Evolutionary conservation across 2,888 invertebrate genomes (phyloP), one percentile per base, ranked within the genome.

Genomic region (Dryadula phaetusa): DNA sequence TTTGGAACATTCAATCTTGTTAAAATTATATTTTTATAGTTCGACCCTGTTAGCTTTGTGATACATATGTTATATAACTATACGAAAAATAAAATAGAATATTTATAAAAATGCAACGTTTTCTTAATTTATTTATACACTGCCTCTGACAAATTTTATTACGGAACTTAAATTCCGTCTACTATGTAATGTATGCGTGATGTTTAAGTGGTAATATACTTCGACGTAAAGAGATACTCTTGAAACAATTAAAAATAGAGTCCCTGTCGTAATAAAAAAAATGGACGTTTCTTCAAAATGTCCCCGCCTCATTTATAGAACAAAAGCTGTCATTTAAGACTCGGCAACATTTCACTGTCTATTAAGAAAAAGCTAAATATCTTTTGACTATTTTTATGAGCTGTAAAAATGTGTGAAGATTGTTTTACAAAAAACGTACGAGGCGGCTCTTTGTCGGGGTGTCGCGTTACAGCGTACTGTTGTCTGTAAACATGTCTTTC

Each of bases 311-410:
- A 87, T 89, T 60, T 88, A 90, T 86, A 88, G 88, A 90, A 91
- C 91, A 92, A 92, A 92, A 92, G 92, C 91, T 89, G 92, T 91
- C 92, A 90, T 84, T 86, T 78, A 88, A 87, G 87, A 87, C 87
- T 90, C 90, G 87, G 92, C 85, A 88, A 92, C 92, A 92, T 91
- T 92, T 92, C 92, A 92, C 86, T 88, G 91, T 90, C 90, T 91
- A 90, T 90, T 88, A 88, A 88, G 90, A 88, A 82, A 87, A 84
- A 82, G 78, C 86, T 82, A 81, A 87, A 86, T 87, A 86, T 87
- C 90, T 92, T 91, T 92, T 81, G 90, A 91, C 92, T 92, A 92
- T 92, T 92, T 92, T 92, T 91, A 92, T 89, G 86, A 79, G 85
- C 85, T 83, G 80, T 90, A 91, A 91, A 92, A 90, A 90, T n/a